Evolutionary conservation across 2,797 vertebrate species (phyloP).

Genomic region (Neomorphus geoffroyi): DNA sequence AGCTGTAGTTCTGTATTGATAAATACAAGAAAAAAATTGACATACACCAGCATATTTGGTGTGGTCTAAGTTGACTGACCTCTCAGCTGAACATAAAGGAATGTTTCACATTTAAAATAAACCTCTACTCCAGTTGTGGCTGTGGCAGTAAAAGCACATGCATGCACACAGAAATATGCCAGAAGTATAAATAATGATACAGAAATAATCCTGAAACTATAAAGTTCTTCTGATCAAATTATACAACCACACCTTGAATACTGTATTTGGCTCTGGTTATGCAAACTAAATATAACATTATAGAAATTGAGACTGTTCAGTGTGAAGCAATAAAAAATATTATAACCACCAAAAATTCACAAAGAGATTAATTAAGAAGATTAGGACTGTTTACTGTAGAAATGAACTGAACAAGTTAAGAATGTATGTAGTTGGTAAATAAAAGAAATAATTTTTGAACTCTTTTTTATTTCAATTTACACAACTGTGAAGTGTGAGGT

Average conservation of each 20-base stretch:
- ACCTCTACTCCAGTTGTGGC: neutral
- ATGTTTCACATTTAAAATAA: neutral
- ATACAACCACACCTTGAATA: neutral
- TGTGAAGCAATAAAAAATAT: neutral
- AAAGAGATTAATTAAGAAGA: neutral
- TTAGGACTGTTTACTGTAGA: neutral
- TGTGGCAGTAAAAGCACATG: neutral
- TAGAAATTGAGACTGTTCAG: neutral
- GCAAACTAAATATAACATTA: neutral
- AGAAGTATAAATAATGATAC: neutral
- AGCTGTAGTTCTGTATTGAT: neutral
- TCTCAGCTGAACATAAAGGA: neutral
- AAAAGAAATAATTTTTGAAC: neutral
- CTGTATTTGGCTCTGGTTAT: neutral
- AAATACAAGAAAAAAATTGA: neutral
- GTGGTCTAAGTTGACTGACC: neutral
- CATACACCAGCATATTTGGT: neutral
- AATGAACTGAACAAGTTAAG: neutral
- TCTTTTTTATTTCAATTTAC: neutral
- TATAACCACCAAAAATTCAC: neutral
- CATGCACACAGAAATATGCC: neutral
- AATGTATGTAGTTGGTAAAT: neutral
- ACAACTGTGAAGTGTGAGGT: neutral
- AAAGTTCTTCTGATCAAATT: neutral
- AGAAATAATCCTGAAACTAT: neutral